Evolutionary conservation across 2,113 vertebrate species (phyloP), one percentile per base, ranked within the genome.

Genomic region (Upupa epops): DNA sequence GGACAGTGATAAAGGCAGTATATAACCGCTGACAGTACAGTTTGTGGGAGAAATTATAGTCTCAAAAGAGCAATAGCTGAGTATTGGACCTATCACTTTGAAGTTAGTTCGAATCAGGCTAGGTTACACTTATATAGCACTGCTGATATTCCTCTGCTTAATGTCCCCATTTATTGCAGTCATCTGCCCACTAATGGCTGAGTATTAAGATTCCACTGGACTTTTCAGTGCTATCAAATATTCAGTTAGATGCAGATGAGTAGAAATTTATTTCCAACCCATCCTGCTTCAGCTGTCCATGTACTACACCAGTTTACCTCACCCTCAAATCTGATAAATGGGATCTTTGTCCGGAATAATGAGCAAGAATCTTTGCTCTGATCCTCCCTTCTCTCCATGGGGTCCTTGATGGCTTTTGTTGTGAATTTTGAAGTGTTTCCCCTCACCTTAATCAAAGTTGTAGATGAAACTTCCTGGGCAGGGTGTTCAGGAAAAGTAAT

Each of bases 341-440:
- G 18, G 12, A 70, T 14, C 9, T 8, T 19, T 84, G 2, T 42
- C 8, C 17, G 13, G 21, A 88, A 40, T 11, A 34, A 71, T 13
- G 22, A 18, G 10, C 9, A 84, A 75, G 46, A 60, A 64, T 29
- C 13, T 5, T 83, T 68, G 16, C 18, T 73, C 21, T 77, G 37
- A 42, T 55, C 15, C 5, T 55, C 3, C 3, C 9, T 71, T 36
- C 48, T 59, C 37, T 51, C 1, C 34, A 12, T 29, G 17, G 12
- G 3, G 11, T 29, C 24, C 36, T 52, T 0, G 0, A 8, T 34
- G 13, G 31, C 4, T 15, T 61, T 22, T 55, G 11, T 36, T 80
- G 32, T 65, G 46, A 83, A 73, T 83, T 70, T 86, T 36, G 72
- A 20, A 76, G 22, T 32, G 7, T 1, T 19, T 82, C 31, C 46